Evolutionary conservation across 92 coral and sea anemone genomes (phyloP).

Genomic region (Galaxea fascicularis): DNA sequence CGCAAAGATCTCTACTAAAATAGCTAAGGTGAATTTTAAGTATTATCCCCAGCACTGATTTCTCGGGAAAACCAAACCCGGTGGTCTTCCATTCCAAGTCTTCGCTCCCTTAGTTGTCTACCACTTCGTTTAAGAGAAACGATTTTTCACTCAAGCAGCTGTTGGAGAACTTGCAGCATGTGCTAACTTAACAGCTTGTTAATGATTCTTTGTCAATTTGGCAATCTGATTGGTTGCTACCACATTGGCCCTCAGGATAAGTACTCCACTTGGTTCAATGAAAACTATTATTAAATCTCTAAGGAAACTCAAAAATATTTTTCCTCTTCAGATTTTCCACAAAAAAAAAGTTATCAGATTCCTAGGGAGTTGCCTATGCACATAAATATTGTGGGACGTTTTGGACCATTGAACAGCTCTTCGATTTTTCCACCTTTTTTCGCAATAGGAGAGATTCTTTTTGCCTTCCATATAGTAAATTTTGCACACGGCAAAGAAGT

Average conservation of each 20-base stretch:
- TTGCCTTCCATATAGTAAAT: no score
- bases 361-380: no score
- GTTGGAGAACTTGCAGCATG: neutral
- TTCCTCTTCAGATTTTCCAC: no score
- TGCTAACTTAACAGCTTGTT: neutral
- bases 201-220: neutral
- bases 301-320: neutral
- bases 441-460: no score
- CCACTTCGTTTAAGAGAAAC: neutral
- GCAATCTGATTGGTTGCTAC: neutral
- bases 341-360: no score
- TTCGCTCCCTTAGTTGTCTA: neutral
- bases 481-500: no score
- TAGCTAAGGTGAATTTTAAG: neutral
- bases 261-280: neutral
- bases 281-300: no score
- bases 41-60: no score
- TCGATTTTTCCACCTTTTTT: neutral
- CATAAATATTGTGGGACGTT: neutral
- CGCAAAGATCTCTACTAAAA: neutral
- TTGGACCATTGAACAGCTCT: neutral
- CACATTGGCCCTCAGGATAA: neutral
- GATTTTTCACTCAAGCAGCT: neutral
- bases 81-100: neutral
- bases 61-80: neutral